phyloP scores from a whole-genome alignment of 2,888 invertebrate genomes.

The Tiphia femorata region DNA sequence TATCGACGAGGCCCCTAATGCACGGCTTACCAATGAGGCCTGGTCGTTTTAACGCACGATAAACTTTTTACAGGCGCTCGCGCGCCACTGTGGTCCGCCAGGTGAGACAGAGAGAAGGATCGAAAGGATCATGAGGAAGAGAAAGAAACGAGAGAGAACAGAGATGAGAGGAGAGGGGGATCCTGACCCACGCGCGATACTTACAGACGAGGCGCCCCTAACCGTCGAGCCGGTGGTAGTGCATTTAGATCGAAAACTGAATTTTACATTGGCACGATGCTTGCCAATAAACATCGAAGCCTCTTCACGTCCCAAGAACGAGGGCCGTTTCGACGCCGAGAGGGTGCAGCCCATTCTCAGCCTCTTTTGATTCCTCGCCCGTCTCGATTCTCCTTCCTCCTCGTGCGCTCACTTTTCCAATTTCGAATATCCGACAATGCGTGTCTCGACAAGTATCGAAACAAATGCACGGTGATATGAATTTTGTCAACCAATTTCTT shows the following conservation, averaged over 20 bases:
- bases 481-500: too few relatives aligned
- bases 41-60: constrained; percentile 34
- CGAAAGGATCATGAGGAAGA: neutral
- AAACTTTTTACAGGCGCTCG: constrained; percentile 27
- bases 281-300: constrained; percentile 59
- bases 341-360: neutral
- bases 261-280: constrained; percentile 61
- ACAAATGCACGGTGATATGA: too few relatives aligned
- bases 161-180: neutral
- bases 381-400: neutral
- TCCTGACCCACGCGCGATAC: neutral
- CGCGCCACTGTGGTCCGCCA: too few relatives aligned
- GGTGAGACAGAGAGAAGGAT: neutral
- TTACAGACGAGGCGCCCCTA: neutral
- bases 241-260: constrained; percentile 64
- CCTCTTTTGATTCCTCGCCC: neutral
- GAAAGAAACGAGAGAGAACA: neutral
- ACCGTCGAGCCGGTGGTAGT: constrained; percentile 21
- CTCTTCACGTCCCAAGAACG: constrained; percentile 6
- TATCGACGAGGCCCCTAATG: constrained; percentile 18
- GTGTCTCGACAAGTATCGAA: too few relatives aligned
- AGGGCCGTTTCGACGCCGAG: neutral
- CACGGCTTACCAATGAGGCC: constrained; percentile 26
- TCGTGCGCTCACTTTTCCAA: neutral
- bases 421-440: too few relatives aligned